Evolutionary conservation across 2,797 vertebrate genomes (phyloP).

Genomic region (Liasis olivaceus): DNA sequence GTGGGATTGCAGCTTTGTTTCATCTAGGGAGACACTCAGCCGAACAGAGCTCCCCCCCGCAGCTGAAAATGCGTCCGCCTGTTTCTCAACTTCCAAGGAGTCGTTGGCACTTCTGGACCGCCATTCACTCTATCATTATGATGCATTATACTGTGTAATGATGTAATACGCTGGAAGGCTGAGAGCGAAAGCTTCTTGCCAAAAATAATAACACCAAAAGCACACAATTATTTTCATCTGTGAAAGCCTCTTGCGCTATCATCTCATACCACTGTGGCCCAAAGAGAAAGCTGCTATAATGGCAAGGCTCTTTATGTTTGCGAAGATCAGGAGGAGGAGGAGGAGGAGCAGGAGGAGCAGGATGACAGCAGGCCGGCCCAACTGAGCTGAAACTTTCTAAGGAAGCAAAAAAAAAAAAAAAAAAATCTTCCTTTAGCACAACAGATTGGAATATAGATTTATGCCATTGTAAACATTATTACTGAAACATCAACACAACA

Average conservation of each 20-base stretch:
- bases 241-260: constrained; percentile 76
- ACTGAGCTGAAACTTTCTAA: constrained; percentile 70
- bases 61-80: constrained; percentile 76
- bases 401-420: constrained; percentile 67
- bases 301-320: constrained; percentile 74
- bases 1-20: constrained; percentile 79
- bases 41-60: constrained; percentile 62
- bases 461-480: constrained; percentile 36
- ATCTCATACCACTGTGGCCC: constrained; percentile 71
- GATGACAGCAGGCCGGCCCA: constrained; percentile 59
- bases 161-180: constrained; percentile 80
- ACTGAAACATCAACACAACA: not conserved
- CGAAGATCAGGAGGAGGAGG: constrained; percentile 57
- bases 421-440: constrained; percentile 62
- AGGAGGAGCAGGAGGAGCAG: not conserved
- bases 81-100: constrained; percentile 76
- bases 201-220: constrained; percentile 83
- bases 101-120: constrained; percentile 77
- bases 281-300: constrained; percentile 78
- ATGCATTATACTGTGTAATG: constrained; percentile 83
- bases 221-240: constrained; percentile 82
- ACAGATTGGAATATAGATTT: constrained; percentile 38
- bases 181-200: constrained; percentile 72
- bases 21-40: constrained; percentile 76
- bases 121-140: constrained; percentile 82